Percentiles rank a stretch among this genome's conserved stretches.
phyloP scores from a whole-genome alignment of 1,140 invertebrate species.

The Papilio helenus region DNA sequence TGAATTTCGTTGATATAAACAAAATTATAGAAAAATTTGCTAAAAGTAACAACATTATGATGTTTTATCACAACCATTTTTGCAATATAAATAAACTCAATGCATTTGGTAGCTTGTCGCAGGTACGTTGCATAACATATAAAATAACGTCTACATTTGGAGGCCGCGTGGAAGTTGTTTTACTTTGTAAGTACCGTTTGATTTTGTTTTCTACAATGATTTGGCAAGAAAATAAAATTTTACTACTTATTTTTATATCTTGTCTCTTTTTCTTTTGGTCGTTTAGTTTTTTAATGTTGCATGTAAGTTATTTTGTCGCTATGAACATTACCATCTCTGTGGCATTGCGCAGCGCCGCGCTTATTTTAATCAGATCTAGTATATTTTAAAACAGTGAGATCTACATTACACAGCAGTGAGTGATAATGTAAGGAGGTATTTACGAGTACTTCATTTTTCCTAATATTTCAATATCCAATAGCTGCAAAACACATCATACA shows the following conservation, averaged over 20 bases:
- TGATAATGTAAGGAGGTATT: conserved; percentile 34
- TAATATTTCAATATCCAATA: background rate
- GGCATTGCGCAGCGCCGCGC: conserved; percentile 20
- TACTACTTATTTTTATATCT: conserved; percentile 27
- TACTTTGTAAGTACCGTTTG: conserved; percentile 29
- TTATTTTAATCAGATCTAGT: conserved; percentile 38
- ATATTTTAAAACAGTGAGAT: conserved; percentile 39
- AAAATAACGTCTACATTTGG: conserved; percentile 42
- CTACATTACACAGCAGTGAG: conserved; percentile 26
- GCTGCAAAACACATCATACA: background rate
- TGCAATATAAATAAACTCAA: conserved; percentile 65
- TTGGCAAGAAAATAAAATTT: conserved; percentile 39
- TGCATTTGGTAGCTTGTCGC: conserved; percentile 71
- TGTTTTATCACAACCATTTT: conserved; percentile 79
- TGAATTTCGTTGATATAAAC: conserved; percentile 62
- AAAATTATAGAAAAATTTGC: conserved; percentile 48
- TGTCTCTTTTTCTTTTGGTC: background rate
- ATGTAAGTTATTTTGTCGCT: background rate
- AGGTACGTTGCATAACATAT: conserved; percentile 65
- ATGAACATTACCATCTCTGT: background rate
- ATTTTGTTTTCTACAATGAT: conserved; percentile 14
- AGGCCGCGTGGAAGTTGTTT: conserved; percentile 1
- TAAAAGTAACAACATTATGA: conserved; percentile 64
- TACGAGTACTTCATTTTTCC: conserved; percentile 5
- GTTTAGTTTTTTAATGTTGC: conserved; percentile 4